phyloP scores from a whole-genome alignment of 2,113 vertebrate species.

The Alethe diademata region DNA sequence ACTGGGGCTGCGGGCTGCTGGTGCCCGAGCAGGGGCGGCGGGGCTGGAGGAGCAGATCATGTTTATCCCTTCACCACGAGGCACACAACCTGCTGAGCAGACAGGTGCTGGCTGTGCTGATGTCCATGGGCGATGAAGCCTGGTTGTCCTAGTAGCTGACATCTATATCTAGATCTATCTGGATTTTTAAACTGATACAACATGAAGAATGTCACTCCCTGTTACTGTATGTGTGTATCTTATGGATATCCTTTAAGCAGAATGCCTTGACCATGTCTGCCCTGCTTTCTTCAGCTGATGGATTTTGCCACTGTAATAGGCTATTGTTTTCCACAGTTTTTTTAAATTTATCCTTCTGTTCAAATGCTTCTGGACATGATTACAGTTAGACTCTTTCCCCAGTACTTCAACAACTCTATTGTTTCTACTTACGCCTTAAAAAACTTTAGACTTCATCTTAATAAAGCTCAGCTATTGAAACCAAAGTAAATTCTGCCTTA shows the following conservation, averaged over 20 bases:
- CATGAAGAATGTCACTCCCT: conserved; percentile 79
- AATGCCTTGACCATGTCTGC: conserved; percentile 54
- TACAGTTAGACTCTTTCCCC: background rate
- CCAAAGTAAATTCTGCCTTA: background rate
- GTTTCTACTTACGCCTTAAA: background rate
- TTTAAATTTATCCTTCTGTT: conserved; percentile 33
- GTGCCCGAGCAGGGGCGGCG: conserved; percentile 19
- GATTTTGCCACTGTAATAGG: background rate
- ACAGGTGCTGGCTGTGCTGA: conserved; percentile 78
- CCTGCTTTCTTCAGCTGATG: conserved; percentile 42
- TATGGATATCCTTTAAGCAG: conserved; percentile 63
- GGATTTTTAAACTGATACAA: conserved; percentile 74
- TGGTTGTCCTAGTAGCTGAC: conserved; percentile 76
- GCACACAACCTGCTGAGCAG: conserved; percentile 79
- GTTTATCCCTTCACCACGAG: conserved; percentile 65
- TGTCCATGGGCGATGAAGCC: conserved; percentile 76
- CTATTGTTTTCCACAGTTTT: background rate
- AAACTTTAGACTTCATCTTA: background rate
- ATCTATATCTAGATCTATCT: conserved; percentile 79
- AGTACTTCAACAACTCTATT: background rate
- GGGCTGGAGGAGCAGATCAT: conserved; percentile 28
- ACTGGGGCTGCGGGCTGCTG: background rate
- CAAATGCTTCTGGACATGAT: conserved; percentile 38
- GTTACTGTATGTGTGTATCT: conserved; percentile 62
- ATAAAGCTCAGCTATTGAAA: background rate